phyloP scores from a whole-genome alignment of 1,140 invertebrate genomes.

The Agraylea sexmaculata region DNA sequence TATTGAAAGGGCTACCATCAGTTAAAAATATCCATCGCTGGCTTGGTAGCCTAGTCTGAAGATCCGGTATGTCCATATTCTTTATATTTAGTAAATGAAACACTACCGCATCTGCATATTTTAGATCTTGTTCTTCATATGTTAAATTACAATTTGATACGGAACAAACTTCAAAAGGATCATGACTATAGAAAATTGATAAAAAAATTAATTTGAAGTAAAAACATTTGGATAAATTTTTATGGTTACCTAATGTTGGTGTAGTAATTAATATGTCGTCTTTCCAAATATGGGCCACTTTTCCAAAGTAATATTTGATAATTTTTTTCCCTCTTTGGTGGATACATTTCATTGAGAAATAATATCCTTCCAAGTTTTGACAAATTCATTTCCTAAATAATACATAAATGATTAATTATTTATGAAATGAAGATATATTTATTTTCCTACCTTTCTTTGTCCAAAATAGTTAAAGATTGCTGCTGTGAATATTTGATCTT shows the following conservation, averaged over 20 bases:
- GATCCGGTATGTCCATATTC: constrained; percentile 26
- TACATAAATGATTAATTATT: too few relatives aligned
- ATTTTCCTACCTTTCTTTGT: too few relatives aligned
- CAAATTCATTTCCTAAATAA: constrained; percentile 12
- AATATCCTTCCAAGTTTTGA: constrained; percentile 12
- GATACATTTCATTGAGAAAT: constrained; percentile 8
- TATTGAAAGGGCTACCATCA: too few relatives aligned
- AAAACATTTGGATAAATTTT: not conserved
- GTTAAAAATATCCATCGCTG: too few relatives aligned
- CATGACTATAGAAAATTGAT: constrained; percentile 20
- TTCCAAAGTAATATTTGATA: constrained; percentile 32
- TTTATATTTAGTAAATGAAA: constrained; percentile 43
- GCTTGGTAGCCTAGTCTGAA: too few relatives aligned
- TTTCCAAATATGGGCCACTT: constrained; percentile 29
- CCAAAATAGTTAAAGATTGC: too few relatives aligned
- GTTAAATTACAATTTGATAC: constrained; percentile 42
- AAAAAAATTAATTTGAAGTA: not conserved
- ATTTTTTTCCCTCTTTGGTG: constrained; percentile 1
- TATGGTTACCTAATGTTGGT: constrained; percentile 22
- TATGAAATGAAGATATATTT: too few relatives aligned
- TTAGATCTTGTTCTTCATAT: constrained; percentile 32
- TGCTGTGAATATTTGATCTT: too few relatives aligned
- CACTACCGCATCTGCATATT: constrained; percentile 41
- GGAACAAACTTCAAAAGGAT: constrained; percentile 44
- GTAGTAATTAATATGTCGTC: constrained; percentile 29